Conservation (phyloP, 37 sponge, comb jelly and placozoan species). For the Cliona cf. orientalis region DNA sequence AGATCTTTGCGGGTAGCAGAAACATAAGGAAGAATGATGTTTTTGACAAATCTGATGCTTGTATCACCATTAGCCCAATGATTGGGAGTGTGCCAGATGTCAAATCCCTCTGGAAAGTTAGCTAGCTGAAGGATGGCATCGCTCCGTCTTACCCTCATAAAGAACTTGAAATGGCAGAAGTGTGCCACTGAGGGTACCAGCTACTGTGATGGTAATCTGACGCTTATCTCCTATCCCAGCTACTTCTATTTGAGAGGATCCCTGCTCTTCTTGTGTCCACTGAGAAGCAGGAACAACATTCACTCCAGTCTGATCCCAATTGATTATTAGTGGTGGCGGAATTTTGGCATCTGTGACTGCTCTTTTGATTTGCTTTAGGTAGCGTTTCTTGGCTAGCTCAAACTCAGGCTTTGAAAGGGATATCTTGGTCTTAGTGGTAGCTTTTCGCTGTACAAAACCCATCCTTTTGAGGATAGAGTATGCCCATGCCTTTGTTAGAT, state of each 20-base stretch:
- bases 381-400: constrained; percentile 19
- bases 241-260: constrained; percentile 12
- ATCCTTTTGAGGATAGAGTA: too few species aligned
- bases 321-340: constrained; percentile 22
- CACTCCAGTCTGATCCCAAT: too few species aligned
- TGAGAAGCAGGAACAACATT: too few species aligned
- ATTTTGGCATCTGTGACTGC: not conserved
- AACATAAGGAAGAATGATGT: constrained; percentile 53
- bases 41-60: constrained; percentile 26
- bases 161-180: constrained; percentile 36
- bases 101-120: constrained; percentile 35
- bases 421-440: too few species aligned
- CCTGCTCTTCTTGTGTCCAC: constrained; percentile 17
- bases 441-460: too few species aligned
- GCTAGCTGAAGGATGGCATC: constrained; percentile 21
- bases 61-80: constrained; percentile 61
- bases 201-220: constrained; percentile 30
- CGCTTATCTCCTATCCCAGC: constrained; percentile 29
- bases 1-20: constrained; percentile 10
- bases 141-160: constrained; percentile 3
- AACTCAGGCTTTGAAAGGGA: too few species aligned
- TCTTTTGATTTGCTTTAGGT: constrained; percentile 10
- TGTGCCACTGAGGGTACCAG: not conserved
- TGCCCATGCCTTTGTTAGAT: too few species aligned
- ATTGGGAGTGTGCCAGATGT: constrained; percentile 48